A percentile compares a stretch with the other conserved stretches of the same genome.
Conservation (phyloP, 2,888 invertebrate species). For the Diplazon laetatorius region DNA sequence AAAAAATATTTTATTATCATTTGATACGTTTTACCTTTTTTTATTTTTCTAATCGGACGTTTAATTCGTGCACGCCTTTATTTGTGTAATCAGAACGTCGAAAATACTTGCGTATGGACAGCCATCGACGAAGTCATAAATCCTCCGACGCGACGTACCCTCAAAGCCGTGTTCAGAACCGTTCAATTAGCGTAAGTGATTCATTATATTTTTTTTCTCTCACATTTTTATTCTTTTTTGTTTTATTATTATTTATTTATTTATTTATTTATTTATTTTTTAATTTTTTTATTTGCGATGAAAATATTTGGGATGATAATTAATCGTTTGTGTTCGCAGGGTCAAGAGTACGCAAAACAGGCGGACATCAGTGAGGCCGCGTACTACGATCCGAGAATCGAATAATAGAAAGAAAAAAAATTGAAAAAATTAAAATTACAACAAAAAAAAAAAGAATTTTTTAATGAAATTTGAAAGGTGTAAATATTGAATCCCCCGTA, state of each 20-base stretch:
- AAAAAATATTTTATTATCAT: too few relatives aligned
- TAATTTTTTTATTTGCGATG: not conserved
- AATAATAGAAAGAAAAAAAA: too few relatives aligned
- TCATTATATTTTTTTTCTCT: conserved; percentile 6
- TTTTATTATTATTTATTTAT: too few relatives aligned
- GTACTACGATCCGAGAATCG: conserved; percentile 60
- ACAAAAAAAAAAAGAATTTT: not conserved
- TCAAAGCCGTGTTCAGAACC: conserved; percentile 82
- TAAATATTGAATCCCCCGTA: conserved; percentile 17
- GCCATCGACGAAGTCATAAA: conserved; percentile 85
- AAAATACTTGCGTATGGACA: conserved; percentile 84
- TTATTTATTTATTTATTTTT: conserved; percentile 24
- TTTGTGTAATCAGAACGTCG: conserved; percentile 78
- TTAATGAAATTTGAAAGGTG: too few relatives aligned
- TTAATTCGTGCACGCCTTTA: too few relatives aligned
- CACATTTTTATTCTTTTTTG: not conserved
- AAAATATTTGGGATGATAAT: too few relatives aligned
- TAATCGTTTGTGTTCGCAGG: conserved; percentile 63
- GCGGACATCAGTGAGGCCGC: conserved; percentile 70
- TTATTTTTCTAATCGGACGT: too few relatives aligned
- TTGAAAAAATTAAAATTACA: not conserved
- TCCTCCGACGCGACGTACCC: conserved; percentile 82
- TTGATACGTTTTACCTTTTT: conserved; percentile 27
- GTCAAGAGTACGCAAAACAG: conserved; percentile 71
- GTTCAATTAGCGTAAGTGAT: conserved; percentile 73